These are phyloP conservation scores for Danionella cerebrum DNA, from an alignment of 2,113 vertebrate genomes.

Conservation along the genomic window DNA sequence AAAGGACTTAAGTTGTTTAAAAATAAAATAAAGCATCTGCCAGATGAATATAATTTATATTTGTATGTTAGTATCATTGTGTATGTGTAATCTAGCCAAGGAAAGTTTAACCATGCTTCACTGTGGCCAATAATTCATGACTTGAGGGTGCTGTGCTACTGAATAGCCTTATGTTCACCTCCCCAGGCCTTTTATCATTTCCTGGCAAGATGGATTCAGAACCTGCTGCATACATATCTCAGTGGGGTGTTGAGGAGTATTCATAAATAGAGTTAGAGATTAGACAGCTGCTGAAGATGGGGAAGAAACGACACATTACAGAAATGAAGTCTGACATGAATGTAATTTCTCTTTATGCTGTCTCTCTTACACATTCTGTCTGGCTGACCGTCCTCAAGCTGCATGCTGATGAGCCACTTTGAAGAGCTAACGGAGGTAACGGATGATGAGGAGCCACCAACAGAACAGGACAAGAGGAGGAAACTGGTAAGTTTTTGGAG, in stretches of 20 bases:
- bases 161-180: not conserved
- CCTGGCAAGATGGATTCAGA: not conserved
- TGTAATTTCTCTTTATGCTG: constrained; percentile 18
- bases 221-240: not conserved
- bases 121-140: not conserved
- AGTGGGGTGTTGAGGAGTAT: not conserved
- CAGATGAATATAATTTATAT: not conserved
- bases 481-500: constrained; percentile 70
- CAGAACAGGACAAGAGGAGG: constrained; percentile 96
- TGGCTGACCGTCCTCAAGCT: constrained; percentile 59
- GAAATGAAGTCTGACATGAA: constrained; percentile 2
- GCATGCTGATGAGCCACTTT: constrained; percentile 87
- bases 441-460: constrained; percentile 90
- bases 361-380: not conserved
- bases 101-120: not conserved
- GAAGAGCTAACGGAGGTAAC: constrained; percentile 83
- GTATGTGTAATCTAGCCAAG: not conserved
- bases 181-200: constrained; percentile 14
- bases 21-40: too few species aligned
- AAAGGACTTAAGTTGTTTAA: too few species aligned
- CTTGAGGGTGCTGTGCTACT: not conserved
- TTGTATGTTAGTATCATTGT: not conserved
- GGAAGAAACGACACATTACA: not conserved
- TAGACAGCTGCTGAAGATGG: not conserved
- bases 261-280: constrained; percentile 14